These are phyloP conservation scores for Malacoctenus gilli DNA, from an alignment of 2,797 vertebrate species.

Conservation along the genomic window DNA sequence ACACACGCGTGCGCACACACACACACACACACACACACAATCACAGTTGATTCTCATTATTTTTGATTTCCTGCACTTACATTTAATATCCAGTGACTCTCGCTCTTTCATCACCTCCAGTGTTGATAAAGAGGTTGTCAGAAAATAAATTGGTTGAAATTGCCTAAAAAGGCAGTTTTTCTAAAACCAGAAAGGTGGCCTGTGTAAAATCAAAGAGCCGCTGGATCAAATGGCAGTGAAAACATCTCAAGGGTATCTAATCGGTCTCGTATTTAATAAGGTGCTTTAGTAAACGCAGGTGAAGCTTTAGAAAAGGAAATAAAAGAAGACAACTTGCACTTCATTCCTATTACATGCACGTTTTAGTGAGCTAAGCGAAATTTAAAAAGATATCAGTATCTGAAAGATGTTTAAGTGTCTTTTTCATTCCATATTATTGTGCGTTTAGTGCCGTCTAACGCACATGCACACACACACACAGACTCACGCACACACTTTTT, in stretches of 20 bases:
- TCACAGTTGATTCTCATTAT: background rate
- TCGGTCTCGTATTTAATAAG: background rate
- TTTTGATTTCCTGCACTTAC: background rate
- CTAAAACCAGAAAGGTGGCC: background rate
- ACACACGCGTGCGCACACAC: background rate
- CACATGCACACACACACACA: too few relatives aligned
- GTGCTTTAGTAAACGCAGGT: background rate
- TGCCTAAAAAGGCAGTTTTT: background rate
- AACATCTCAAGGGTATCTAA: background rate
- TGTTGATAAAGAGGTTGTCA: background rate
- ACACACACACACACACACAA: background rate
- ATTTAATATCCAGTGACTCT: slow-evolving; percentile 1
- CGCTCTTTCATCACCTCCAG: background rate
- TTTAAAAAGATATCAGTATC: background rate
- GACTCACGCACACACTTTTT: too few relatives aligned
- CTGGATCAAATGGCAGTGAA: too few relatives aligned
- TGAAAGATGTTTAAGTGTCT: background rate
- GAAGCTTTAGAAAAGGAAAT: background rate
- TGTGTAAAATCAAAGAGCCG: too few relatives aligned
- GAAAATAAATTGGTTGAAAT: background rate
- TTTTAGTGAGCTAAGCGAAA: background rate
- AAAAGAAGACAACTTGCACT: background rate
- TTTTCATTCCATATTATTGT: background rate
- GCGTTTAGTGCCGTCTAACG: background rate
- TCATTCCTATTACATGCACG: background rate